phyloP scores from a whole-genome alignment of 1,140 invertebrate species.

The Neodiprion virginianus region DNA sequence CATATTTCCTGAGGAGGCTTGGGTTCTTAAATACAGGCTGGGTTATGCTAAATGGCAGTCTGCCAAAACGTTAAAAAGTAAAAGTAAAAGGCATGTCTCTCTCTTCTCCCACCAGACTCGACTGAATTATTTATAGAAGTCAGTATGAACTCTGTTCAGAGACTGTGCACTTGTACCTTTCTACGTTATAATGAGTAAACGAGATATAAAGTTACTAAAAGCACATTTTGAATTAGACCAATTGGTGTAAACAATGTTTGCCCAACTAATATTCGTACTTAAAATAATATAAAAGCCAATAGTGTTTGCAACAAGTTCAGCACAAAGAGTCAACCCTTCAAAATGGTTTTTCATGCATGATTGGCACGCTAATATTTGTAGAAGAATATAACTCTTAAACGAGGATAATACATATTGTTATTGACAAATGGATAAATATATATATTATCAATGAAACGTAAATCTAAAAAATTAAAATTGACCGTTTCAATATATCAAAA shows the following conservation, averaged over 20 bases:
- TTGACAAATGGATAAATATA: no score
- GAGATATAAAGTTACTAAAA: not conserved
- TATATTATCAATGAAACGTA: no score
- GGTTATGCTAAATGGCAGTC: conserved; percentile 34
- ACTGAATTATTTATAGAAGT: conserved; percentile 60
- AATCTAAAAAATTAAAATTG: no score
- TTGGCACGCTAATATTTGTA: no score
- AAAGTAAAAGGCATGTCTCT: conserved; percentile 39
- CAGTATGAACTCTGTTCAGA: conserved; percentile 54
- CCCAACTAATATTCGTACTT: not conserved
- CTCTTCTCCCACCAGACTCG: conserved; percentile 46
- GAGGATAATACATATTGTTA: no score
- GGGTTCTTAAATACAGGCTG: not conserved
- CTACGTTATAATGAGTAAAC: conserved; percentile 27
- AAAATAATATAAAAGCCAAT: not conserved
- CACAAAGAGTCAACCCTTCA: no score
- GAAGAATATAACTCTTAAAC: no score
- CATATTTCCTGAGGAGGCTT: conserved; percentile 3
- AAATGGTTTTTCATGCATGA: no score
- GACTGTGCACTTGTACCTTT: conserved; percentile 50
- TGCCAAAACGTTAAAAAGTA: conserved; percentile 52
- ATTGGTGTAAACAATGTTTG: not conserved
- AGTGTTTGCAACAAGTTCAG: no score
- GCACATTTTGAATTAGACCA: not conserved
- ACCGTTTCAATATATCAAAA: not conserved